Evolutionary conservation across 2,113 vertebrate genomes (phyloP).

Genomic region (Ceratotherium simum): DNA sequence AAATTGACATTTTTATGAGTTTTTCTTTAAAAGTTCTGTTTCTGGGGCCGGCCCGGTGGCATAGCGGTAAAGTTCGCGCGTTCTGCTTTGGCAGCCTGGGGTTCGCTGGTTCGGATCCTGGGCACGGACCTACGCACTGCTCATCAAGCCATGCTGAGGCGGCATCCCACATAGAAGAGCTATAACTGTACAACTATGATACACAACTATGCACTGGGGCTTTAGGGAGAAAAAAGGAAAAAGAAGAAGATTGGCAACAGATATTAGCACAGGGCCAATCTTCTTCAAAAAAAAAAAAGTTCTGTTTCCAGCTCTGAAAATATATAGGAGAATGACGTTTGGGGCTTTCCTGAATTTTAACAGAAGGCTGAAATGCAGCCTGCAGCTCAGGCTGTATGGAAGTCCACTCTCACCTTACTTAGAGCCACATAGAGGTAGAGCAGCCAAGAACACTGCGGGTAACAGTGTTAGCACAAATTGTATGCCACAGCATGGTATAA

Average conservation of each 20-base stretch:
- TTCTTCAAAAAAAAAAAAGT: neutral
- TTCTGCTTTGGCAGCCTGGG: no score
- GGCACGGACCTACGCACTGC: no score
- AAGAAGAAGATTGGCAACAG: no score
- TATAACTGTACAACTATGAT: no score
- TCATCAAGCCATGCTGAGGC: no score
- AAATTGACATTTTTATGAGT: constrained; percentile 31
- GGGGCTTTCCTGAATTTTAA: neutral
- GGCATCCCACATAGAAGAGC: no score
- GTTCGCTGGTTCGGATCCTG: no score
- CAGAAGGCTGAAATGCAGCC: neutral
- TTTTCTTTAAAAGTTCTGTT: constrained; percentile 24
- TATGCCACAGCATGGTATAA: neutral
- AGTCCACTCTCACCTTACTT: neutral
- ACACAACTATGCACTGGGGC: no score
- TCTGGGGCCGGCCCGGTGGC: neutral
- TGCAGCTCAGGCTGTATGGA: neutral
- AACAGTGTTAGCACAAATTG: neutral
- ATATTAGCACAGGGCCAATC: no score
- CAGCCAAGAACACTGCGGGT: neutral
- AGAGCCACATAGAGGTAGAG: neutral
- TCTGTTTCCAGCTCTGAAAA: constrained; percentile 5
- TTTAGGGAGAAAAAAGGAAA: no score
- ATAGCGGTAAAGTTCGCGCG: no score
- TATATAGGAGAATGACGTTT: neutral